A percentile compares a stretch with the other conserved stretches of the same genome.
Evolutionary conservation across 2,888 invertebrate species (phyloP).

Genomic region (Pharmacophagus antenor): DNA sequence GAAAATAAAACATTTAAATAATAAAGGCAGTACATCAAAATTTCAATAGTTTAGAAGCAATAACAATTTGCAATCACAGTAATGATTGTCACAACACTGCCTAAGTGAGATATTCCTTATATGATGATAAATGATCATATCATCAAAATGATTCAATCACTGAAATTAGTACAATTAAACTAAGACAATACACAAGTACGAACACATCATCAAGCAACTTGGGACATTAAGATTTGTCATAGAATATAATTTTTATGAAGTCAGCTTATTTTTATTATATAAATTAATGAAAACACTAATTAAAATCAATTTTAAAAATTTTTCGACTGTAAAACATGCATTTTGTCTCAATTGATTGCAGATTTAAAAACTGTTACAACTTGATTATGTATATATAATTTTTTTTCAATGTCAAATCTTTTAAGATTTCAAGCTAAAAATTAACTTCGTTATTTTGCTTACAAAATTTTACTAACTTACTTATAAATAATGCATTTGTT

Average conservation of each 20-base stretch:
- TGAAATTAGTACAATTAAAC: conserved; percentile 46
- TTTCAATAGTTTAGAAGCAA: background rate
- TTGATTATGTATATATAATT: too few species aligned
- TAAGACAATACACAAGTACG: conserved; percentile 56
- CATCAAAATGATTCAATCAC: conserved; percentile 49
- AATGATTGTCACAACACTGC: conserved; percentile 41
- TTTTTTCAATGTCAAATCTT: too few species aligned
- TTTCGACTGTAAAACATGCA: too few species aligned
- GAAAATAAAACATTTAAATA: background rate
- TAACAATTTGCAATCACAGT: conserved; percentile 49
- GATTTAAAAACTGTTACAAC: too few species aligned
- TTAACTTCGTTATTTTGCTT: too few species aligned
- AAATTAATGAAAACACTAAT: background rate
- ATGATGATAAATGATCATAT: conserved; percentile 29
- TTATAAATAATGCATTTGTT: background rate
- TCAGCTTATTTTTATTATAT: background rate
- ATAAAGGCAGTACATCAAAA: background rate
- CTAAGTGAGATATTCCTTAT: conserved; percentile 29
- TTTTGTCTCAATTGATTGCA: too few species aligned
- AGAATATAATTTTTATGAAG: background rate
- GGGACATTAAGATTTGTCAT: background rate
- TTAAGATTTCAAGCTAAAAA: too few species aligned
- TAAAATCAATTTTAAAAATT: too few species aligned
- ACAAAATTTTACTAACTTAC: too few species aligned
- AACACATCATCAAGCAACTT: conserved; percentile 38